Conservation (phyloP, 1,140 invertebrate species). For the Bombus confusus region DNA sequence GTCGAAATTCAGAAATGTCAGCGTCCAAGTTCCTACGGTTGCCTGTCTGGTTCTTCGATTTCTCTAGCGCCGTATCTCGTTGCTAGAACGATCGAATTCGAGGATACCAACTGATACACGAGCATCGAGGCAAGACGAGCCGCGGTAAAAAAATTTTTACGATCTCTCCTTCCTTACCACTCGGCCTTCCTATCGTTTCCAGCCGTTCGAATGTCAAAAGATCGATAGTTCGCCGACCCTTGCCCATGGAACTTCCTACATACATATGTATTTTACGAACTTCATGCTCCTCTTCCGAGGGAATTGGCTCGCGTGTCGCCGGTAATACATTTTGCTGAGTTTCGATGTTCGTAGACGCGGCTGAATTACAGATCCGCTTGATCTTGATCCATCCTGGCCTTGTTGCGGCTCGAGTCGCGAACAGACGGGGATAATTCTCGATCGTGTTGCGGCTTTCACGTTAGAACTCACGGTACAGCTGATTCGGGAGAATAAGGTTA, state of each 20-base stretch:
- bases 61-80: neutral
- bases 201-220: slow-evolving; percentile 27
- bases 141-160: slow-evolving; percentile 20
- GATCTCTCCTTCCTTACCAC: neutral
- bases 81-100: slow-evolving; percentile 36
- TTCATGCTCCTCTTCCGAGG: neutral
- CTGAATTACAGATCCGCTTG: neutral
- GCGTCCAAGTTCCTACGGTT: slow-evolving; percentile 31
- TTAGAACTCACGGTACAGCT: neutral
- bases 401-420: neutral
- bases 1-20: slow-evolving; percentile 42
- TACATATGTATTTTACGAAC: slow-evolving; percentile 26
- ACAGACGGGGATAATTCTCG: neutral
- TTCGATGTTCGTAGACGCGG: slow-evolving; percentile 9
- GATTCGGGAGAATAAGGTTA: neutral
- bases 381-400: slow-evolving; percentile 4
- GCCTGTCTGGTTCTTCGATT: neutral
- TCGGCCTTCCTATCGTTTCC: neutral
- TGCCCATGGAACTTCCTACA: neutral
- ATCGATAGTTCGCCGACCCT: slow-evolving; percentile 44
- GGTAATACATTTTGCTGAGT: slow-evolving; percentile 20
- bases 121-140: neutral
- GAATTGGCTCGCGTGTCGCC: slow-evolving; percentile 35
- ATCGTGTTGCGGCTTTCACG: neutral
- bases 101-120: slow-evolving; percentile 1